A percentile compares a stretch with the other conserved stretches of the same genome.
Conservation (phyloP, 2,113 vertebrate genomes). For the Nycticorax nycticorax region DNA sequence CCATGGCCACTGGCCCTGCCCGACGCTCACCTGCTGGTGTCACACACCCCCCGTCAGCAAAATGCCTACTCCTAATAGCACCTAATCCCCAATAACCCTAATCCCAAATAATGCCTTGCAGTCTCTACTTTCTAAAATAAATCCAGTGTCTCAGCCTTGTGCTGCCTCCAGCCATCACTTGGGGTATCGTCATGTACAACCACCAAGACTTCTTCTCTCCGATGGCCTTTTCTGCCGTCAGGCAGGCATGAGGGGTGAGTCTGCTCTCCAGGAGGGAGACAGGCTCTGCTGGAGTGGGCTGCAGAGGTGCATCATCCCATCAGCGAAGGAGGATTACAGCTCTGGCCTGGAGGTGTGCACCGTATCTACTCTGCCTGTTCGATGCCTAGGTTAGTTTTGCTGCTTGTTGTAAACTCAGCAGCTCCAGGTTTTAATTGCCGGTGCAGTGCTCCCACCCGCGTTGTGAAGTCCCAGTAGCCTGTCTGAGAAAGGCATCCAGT, state of each 20-base stretch:
- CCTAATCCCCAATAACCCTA: not conserved
- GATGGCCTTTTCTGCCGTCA: not conserved
- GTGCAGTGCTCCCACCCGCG: not conserved
- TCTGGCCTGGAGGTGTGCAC: not conserved
- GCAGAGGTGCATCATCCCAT: not conserved
- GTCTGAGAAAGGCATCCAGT: not conserved
- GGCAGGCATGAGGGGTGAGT: not conserved
- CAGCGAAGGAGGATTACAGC: not conserved
- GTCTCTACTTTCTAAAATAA: not conserved
- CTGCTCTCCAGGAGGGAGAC: not conserved
- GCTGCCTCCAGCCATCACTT: not conserved
- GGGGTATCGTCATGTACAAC: not conserved
- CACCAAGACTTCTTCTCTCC: not conserved
- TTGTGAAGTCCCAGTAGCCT: not conserved
- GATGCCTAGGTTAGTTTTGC: not conserved
- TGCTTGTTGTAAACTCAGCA: not conserved
- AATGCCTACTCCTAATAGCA: not conserved
- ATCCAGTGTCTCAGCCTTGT: not conserved
- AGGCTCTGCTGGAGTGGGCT: not conserved
- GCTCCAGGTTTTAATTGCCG: not conserved
- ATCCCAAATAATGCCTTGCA: not conserved
- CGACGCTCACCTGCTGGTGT: not conserved
- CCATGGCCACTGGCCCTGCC: not conserved
- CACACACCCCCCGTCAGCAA: not conserved
- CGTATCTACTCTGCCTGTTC: not conserved